Conservation (phyloP, 2,888 invertebrate genomes). For the Chrysodeixis includens region DNA sequence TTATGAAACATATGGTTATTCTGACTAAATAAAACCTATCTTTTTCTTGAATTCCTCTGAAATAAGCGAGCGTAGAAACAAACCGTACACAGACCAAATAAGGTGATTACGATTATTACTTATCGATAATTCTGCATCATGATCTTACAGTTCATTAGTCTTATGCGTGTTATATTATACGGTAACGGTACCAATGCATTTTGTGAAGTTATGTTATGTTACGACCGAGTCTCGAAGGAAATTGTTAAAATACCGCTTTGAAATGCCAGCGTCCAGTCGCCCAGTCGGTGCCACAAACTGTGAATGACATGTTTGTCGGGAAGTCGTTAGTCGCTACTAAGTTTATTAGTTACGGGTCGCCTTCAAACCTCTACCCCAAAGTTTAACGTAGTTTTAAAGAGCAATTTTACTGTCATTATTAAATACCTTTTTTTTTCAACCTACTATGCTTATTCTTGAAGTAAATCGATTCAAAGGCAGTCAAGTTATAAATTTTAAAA, state of each 20-base stretch:
- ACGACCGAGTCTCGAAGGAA: constrained; percentile 19
- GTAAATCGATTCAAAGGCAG: no score
- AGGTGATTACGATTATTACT: neutral
- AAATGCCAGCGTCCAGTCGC: constrained; percentile 29
- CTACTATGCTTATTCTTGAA: no score
- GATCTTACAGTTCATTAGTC: constrained; percentile 12
- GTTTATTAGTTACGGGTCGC: neutral
- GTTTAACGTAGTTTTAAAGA: neutral
- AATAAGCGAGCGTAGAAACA: neutral
- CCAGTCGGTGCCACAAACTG: constrained; percentile 17
- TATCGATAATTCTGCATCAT: neutral
- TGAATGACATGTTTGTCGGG: constrained; percentile 37
- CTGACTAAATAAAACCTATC: no score
- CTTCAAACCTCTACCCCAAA: constrained; percentile 10
- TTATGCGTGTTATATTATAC: constrained; percentile 1
- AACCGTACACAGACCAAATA: neutral
- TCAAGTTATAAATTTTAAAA: no score
- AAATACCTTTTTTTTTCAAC: no score
- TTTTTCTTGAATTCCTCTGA: no score
- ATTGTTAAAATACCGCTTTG: constrained; percentile 39
- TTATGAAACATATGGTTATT: no score
- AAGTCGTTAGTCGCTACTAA: constrained; percentile 22
- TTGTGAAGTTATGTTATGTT: constrained; percentile 21
- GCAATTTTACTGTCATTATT: no score
- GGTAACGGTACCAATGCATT: constrained; percentile 34